Evolutionary conservation across 2,113 vertebrate genomes (phyloP).

Genomic region (Motacilla alba): DNA sequence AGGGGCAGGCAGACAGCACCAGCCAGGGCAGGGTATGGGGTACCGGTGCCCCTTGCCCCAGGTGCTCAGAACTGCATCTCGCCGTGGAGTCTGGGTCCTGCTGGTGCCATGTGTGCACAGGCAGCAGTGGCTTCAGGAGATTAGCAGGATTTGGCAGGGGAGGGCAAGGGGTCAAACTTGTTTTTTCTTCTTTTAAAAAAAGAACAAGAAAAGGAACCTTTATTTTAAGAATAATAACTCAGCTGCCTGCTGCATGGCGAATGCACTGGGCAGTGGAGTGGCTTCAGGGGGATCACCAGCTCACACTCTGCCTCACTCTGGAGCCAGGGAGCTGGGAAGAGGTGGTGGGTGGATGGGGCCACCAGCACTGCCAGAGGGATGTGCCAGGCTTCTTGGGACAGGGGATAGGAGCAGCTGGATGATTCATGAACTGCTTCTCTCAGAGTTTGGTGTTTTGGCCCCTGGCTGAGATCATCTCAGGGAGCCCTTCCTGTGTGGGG

Average conservation of each 20-base stretch:
- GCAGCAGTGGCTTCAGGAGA: background rate
- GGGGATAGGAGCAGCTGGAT: background rate
- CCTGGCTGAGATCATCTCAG: background rate
- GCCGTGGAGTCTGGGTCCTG: fast-evolving
- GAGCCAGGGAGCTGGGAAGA: background rate
- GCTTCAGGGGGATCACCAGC: background rate
- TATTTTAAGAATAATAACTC: conserved; percentile 27
- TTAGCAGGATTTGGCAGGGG: conserved; percentile 26
- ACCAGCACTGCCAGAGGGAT: background rate
- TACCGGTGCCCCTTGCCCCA: fast-evolving
- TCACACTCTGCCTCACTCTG: fast-evolving
- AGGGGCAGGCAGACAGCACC: background rate
- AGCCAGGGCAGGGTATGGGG: background rate
- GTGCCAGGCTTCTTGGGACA: fast-evolving
- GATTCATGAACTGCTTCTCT: background rate
- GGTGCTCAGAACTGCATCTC: background rate
- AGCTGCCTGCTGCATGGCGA: fast-evolving
- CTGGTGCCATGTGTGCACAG: background rate
- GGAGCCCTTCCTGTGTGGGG: background rate
- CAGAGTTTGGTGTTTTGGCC: background rate
- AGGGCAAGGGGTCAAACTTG: background rate
- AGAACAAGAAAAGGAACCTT: background rate
- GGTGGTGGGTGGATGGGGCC: background rate
- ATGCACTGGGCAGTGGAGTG: fast-evolving
- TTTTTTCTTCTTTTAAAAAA: background rate